Conservation (phyloP, 2,113 vertebrate genomes). For the Misgurnus mizolepis region DNA sequence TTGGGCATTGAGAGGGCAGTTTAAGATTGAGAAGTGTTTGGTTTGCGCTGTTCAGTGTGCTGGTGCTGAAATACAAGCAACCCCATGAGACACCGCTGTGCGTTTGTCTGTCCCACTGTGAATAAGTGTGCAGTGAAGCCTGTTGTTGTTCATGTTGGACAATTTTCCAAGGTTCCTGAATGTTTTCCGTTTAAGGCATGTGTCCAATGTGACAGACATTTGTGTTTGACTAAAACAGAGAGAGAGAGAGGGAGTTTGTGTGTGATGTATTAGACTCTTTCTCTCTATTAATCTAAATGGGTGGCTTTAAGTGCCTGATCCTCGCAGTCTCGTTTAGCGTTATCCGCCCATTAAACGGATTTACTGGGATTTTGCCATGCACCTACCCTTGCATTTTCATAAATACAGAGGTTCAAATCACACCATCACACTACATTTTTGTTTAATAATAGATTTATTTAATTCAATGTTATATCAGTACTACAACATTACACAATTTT, state of each 20-base stretch:
- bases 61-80: conserved; percentile 75
- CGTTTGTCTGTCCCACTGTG: conserved; percentile 38
- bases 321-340: conserved; percentile 40
- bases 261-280: conserved; percentile 34
- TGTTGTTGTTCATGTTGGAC: conserved; percentile 24
- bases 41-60: conserved; percentile 76
- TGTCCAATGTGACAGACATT: conserved; percentile 6
- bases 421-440: neutral
- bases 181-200: conserved; percentile 25
- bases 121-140: neutral
- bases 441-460: no score
- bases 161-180: conserved; percentile 9
- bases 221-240: conserved; percentile 39
- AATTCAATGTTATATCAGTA: no score
- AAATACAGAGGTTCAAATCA: neutral
- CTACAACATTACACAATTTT: neutral
- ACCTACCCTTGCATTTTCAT: conserved; percentile 17
- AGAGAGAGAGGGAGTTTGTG: conserved; percentile 29
- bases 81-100: conserved; percentile 23
- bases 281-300: conserved; percentile 51
- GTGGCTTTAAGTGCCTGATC: conserved; percentile 49
- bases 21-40: neutral
- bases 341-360: conserved; percentile 43
- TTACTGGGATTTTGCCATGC: conserved; percentile 21
- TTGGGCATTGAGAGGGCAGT: neutral